A percentile compares a stretch with the other conserved stretches of the same genome.
Conservation (phyloP, 92 coral and sea anemone genomes). For the Parazoanthus swiftii region DNA sequence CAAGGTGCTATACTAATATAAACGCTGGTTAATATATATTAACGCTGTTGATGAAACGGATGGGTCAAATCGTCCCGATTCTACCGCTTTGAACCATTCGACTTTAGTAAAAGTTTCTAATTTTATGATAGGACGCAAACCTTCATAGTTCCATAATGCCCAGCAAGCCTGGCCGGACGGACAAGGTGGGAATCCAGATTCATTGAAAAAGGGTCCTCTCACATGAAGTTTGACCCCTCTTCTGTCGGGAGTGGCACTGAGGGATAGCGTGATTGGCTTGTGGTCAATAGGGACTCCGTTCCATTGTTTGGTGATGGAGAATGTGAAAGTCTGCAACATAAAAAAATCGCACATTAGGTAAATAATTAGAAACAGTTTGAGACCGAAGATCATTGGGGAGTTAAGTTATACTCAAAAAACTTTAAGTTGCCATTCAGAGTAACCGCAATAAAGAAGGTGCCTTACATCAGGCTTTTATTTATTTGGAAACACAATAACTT, state of each 20-base stretch:
- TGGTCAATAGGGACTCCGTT: slow-evolving; percentile 78
- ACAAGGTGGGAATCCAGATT: slow-evolving; percentile 85
- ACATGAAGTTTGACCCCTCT: slow-evolving; percentile 68
- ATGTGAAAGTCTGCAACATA: slow-evolving; percentile 53
- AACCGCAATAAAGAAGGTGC: background rate
- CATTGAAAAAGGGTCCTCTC: slow-evolving; percentile 90
- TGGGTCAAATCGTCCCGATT: too few species aligned
- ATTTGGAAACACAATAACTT: background rate
- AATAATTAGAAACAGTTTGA: background rate
- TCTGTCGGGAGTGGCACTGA: slow-evolving; percentile 73
- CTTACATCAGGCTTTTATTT: background rate
- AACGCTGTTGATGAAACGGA: too few species aligned
- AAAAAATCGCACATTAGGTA: background rate
- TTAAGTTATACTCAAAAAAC: background rate
- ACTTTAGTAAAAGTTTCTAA: background rate
- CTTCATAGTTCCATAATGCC: slow-evolving; percentile 93
- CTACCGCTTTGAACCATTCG: too few species aligned
- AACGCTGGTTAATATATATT: too few species aligned
- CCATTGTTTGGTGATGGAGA: slow-evolving; percentile 77
- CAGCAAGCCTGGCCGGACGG: slow-evolving; percentile 80
- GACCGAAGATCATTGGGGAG: background rate
- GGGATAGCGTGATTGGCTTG: slow-evolving; percentile 72
- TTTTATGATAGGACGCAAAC: slow-evolving; percentile 34
- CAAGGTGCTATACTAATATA: too few species aligned
- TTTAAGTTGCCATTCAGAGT: background rate